phyloP scores from a whole-genome alignment of 2,888 invertebrate genomes.

The Hirtodrosophila confusa region DNA sequence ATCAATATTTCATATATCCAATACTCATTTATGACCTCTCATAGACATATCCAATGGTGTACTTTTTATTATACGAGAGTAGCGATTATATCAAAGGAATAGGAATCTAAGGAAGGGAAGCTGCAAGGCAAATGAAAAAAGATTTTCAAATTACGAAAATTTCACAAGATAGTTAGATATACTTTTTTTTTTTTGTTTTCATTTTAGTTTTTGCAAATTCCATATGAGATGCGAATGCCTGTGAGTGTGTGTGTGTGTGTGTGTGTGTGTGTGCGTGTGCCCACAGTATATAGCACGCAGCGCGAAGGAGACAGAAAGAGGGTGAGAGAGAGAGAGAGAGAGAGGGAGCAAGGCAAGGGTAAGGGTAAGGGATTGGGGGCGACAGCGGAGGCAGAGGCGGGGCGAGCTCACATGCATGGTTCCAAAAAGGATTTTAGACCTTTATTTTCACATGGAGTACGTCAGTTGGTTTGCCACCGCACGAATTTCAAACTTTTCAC shows the following conservation, averaged over 20 bases:
- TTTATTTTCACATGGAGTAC: conserved; percentile 74
- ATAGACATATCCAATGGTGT: no score
- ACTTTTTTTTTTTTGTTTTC: conserved; percentile 38
- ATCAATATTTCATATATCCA: no score
- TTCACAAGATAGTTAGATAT: conserved; percentile 68
- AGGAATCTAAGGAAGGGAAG: conserved; percentile 14
- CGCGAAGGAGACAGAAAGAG: conserved; percentile 5
- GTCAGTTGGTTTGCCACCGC: conserved; percentile 76
- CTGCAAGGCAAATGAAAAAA: conserved; percentile 34
- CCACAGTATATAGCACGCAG: conserved; percentile 22
- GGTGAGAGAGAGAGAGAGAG: conserved; percentile 1
- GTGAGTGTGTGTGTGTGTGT: conserved; percentile 18
- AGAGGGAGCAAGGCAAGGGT: not conserved
- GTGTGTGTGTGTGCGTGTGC: conserved; percentile 14
- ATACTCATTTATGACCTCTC: no score
- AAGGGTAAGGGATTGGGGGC: conserved; percentile 2
- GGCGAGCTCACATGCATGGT: conserved; percentile 37
- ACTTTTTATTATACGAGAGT: no score
- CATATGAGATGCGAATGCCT: conserved; percentile 25
- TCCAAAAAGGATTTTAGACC: conserved; percentile 77
- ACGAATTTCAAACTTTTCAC: conserved; percentile 77
- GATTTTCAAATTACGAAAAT: conserved; percentile 71
- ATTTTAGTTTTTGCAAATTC: conserved; percentile 54
- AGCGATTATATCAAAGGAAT: conserved; percentile 3
- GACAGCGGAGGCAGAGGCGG: conserved; percentile 3